These are phyloP conservation scores for Andricus quercusramuli DNA, from an alignment of 2,888 invertebrate species.

Conservation along the genomic window DNA sequence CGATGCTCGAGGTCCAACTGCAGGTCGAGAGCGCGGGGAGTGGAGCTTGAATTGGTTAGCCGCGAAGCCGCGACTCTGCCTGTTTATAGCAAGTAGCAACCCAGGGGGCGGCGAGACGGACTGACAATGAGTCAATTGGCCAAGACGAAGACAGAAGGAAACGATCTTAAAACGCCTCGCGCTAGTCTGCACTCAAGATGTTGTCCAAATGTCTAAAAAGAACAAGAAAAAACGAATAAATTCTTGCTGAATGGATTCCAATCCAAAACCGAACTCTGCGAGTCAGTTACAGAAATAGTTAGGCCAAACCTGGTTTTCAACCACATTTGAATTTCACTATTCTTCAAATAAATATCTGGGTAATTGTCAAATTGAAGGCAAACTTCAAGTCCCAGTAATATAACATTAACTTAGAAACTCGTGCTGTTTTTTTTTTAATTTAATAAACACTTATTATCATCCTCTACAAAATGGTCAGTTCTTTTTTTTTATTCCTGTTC, in stretches of 20 bases:
- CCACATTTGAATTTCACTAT: no score
- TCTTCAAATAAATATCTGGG: no score
- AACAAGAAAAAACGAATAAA: constrained; percentile 16
- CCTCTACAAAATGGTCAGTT: no score
- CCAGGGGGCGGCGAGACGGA: not conserved
- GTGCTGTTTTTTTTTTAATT: no score
- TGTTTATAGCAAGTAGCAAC: constrained; percentile 54
- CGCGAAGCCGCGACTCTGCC: constrained; percentile 45
- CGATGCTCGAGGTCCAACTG: constrained; percentile 70
- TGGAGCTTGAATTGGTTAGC: constrained; percentile 39
- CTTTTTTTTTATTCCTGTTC: no score
- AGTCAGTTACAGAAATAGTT: constrained; percentile 19
- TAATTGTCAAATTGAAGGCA: no score
- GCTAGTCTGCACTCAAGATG: constrained; percentile 3
- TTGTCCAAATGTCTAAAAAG: constrained; percentile 25
- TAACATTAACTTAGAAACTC: no score
- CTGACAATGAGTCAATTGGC: not conserved
- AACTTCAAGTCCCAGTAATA: no score
- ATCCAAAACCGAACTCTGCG: constrained; percentile 30
- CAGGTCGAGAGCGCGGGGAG: constrained; percentile 57
- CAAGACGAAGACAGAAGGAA: constrained; percentile 22
- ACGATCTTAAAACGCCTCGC: constrained; percentile 23
- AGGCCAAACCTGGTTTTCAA: no score
- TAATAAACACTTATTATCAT: no score
- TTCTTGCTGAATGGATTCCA: constrained; percentile 19